Evolutionary conservation across 2,888 invertebrate genomes (phyloP).

Genomic region (Tetheella fluctuosa): DNA sequence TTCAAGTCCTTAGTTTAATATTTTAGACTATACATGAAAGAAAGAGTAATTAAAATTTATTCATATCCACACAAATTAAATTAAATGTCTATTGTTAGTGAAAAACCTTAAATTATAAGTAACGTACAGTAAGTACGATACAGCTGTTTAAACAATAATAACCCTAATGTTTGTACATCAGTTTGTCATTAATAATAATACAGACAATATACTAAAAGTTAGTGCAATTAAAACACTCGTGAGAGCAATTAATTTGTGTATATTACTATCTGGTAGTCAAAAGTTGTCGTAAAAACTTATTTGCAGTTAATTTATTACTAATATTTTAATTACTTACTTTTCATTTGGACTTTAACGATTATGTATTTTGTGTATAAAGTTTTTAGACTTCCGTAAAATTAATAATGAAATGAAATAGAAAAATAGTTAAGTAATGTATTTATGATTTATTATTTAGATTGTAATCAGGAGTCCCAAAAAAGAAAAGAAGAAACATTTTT

Average conservation of each 20-base stretch:
- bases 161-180: conserved; percentile 15
- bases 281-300: conserved; percentile 46
- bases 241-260: conserved; percentile 49
- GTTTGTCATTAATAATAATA: conserved; percentile 32
- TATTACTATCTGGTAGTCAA: conserved; percentile 40
- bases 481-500: no score
- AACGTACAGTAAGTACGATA: no score
- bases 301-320: conserved; percentile 29
- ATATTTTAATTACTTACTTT: conserved; percentile 30
- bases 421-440: no score
- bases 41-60: neutral
- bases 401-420: no score
- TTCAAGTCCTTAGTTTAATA: no score
- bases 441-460: no score
- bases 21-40: no score
- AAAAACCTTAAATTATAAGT: conserved; percentile 16
- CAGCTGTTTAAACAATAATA: conserved; percentile 22
- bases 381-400: no score
- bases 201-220: conserved; percentile 42
- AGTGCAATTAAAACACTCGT: conserved; percentile 41
- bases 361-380: neutral
- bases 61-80: neutral
- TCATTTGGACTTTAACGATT: neutral
- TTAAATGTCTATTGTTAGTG: neutral
- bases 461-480: no score